phyloP scores from a whole-genome alignment of 2,797 vertebrate genomes.

The Molossus alvarezi region DNA sequence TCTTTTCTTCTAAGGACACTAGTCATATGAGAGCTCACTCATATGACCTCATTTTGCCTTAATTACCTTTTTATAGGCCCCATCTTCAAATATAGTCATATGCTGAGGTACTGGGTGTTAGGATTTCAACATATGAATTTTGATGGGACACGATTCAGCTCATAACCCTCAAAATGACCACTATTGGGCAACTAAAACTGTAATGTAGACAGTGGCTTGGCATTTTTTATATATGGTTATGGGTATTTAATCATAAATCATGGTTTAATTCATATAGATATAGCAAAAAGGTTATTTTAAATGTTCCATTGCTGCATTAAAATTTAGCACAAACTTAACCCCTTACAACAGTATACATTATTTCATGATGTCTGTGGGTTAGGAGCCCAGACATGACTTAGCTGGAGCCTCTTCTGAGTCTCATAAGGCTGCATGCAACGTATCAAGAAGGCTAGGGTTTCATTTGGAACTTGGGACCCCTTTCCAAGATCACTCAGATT shows the following conservation, averaged over 20 bases:
- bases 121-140: neutral
- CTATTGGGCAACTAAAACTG: neutral
- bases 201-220: neutral
- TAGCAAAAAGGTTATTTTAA: neutral
- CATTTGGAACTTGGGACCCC: neutral
- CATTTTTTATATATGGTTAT: neutral
- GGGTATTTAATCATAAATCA: neutral
- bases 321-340: neutral
- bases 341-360: neutral
- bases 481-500: neutral
- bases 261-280: neutral
- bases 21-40: neutral
- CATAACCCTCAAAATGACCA: neutral
- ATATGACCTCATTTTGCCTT: neutral
- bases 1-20: neutral
- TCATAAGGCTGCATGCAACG: neutral
- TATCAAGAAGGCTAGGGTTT: neutral
- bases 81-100: neutral
- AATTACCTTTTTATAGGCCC: neutral
- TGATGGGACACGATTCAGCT: neutral
- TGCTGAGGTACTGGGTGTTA: neutral
- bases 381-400: neutral
- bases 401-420: neutral
- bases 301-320: neutral
- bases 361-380: neutral